Evolutionary conservation across 2,888 invertebrate species (phyloP), one percentile per base, ranked within the genome.

Genomic region (Xylocampa areola): DNA sequence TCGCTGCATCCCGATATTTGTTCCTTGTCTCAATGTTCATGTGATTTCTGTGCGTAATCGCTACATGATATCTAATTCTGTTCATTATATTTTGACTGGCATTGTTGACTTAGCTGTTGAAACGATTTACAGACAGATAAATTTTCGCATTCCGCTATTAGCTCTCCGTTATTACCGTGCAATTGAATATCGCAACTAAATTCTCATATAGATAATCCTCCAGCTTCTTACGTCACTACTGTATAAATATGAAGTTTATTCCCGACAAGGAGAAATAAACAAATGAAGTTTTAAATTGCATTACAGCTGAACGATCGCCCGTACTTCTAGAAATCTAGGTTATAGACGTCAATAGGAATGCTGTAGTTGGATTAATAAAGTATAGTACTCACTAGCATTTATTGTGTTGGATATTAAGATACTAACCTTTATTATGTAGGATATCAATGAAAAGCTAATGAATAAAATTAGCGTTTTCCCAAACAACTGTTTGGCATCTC

Each of bases 231-330:
- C 62, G 62, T 66, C 49, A 62, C n/a, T 5, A 13, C 3, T 33
- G 21, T 62, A 2, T 32, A 14, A 14, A 14, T 14, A 6, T 14
- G 14, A 32, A 13, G 32, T 32, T 58, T 67, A 48, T 62, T 45
- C 11, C 17, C 30, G 8, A 14, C 17, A 11, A 23, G 14, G 48
- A 36, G 23, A 32, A 67, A 49, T 62, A 66, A 67, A 62, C 67
- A 67, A 32, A 2, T 19, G 27, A 39, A 21, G 2, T 21, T 29
- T 10, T 40, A 8, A 39, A 13, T 11, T 50, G n/a, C 41, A 13
- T 11, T 50, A 11, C 41, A 2, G 2, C 29, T 1, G 23, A 44
- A 36, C 54, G 29, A 29, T 29, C n/a, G n/a, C 39, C 11, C 32
- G 4, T 55, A n/a, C n/a, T n/a, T n/a, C n/a, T n/a, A n/a, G n/a